These are phyloP conservation scores for Sylvia borin DNA, from an alignment of 2,797 vertebrate genomes.

Conservation along the genomic window DNA sequence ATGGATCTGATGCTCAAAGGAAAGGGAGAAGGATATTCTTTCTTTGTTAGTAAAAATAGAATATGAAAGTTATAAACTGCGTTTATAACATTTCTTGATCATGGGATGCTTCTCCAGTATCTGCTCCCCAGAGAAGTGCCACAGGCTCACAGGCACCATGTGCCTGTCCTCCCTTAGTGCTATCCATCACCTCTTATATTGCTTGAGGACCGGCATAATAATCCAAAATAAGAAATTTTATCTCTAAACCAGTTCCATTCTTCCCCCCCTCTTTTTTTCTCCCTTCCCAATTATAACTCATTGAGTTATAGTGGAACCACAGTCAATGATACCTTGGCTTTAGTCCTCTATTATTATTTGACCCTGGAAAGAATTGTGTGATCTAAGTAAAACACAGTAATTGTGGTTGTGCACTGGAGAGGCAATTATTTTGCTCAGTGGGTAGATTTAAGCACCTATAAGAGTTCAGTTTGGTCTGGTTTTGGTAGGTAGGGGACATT, in stretches of 20 bases:
- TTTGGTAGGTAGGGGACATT: neutral
- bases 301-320: neutral
- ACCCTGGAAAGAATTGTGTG: neutral
- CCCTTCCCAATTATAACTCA: neutral
- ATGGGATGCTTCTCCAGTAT: neutral
- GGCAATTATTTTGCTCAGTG: neutral
- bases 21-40: neutral
- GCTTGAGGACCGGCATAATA: neutral
- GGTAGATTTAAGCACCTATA: neutral
- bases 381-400: neutral
- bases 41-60: neutral
- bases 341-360: neutral
- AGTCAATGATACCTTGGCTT: neutral
- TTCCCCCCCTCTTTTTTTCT: accelerated
- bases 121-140: neutral
- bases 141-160: neutral
- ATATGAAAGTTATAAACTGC: neutral
- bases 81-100: neutral
- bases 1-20: neutral
- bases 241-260: neutral
- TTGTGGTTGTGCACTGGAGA: neutral
- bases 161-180: neutral
- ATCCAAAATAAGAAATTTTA: neutral
- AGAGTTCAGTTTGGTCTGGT: neutral
- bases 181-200: accelerated